Evolutionary conservation across 2,113 vertebrate genomes (phyloP).

Genomic region (Fulica atra): DNA sequence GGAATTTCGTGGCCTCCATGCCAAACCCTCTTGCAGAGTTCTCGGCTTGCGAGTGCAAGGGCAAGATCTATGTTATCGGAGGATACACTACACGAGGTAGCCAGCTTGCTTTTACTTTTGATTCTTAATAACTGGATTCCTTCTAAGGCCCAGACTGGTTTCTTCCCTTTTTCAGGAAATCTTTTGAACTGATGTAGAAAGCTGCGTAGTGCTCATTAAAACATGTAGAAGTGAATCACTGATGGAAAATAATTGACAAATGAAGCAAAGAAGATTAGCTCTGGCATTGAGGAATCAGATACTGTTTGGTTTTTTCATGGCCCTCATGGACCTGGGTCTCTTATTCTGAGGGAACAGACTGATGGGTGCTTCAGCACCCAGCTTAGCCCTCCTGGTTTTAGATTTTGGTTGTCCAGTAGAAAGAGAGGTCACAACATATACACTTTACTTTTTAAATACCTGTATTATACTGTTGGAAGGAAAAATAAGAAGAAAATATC

Average conservation of each 20-base stretch:
- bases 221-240: neutral
- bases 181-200: neutral
- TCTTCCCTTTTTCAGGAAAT: neutral
- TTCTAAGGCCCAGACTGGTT: neutral
- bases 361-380: neutral
- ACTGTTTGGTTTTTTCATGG: neutral
- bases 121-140: neutral
- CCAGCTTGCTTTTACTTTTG: neutral
- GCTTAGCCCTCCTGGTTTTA: neutral
- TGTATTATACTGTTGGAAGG: neutral
- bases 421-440: neutral
- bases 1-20: conserved; percentile 91
- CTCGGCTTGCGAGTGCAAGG: conserved; percentile 93
- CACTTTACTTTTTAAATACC: neutral
- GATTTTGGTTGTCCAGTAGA: neutral
- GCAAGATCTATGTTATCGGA: conserved; percentile 93
- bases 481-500: neutral
- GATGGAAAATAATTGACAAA: neutral
- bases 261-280: neutral
- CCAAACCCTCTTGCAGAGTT: conserved; percentile 92
- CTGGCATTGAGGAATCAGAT: neutral
- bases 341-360: neutral
- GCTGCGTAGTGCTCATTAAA: neutral
- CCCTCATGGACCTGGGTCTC: neutral
- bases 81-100: conserved; percentile 93